phyloP scores from a whole-genome alignment of 2,113 vertebrate species.

The Rhegmatorhina hoffmannsi region DNA sequence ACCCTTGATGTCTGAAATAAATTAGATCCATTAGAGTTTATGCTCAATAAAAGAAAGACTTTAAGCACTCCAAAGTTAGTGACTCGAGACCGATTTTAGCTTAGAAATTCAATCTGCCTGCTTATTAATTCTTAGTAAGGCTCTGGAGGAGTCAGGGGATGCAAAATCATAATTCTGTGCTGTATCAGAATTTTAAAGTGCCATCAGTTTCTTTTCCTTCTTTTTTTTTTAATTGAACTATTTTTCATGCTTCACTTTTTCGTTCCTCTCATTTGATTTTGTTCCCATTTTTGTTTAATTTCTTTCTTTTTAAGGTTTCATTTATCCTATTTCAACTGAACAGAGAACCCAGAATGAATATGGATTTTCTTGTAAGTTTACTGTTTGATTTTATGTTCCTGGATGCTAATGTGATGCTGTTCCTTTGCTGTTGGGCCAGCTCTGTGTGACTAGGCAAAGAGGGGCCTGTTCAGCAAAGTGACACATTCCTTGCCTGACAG shows the following conservation, averaged over 20 bases:
- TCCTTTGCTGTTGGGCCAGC: constrained; percentile 49
- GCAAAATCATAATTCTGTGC: constrained; percentile 68
- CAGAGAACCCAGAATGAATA: constrained; percentile 93
- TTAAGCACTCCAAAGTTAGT: constrained; percentile 87
- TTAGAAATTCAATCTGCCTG: constrained; percentile 82
- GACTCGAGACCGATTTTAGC: constrained; percentile 85
- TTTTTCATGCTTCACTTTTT: constrained; percentile 82
- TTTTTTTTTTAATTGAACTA: constrained; percentile 70
- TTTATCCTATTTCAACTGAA: constrained; percentile 96
- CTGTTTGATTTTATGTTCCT: constrained; percentile 79
- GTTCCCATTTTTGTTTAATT: constrained; percentile 84
- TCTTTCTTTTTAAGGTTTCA: constrained; percentile 92
- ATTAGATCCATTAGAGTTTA: constrained; percentile 85
- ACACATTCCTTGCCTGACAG: constrained; percentile 33
- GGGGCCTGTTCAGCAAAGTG: constrained; percentile 24
- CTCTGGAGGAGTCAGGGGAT: constrained; percentile 83
- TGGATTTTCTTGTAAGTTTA: constrained; percentile 97
- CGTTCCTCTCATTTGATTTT: constrained; percentile 82
- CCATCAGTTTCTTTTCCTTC: constrained; percentile 63
- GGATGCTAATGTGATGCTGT: constrained; percentile 55
- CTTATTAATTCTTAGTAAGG: constrained; percentile 84
- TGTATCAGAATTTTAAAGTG: constrained; percentile 72
- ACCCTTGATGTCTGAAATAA: constrained; percentile 82
- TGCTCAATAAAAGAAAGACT: constrained; percentile 86
- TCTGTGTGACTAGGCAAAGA: constrained; percentile 38